Conservation (phyloP, 2,888 invertebrate species). For the Melolontha melolontha region DNA sequence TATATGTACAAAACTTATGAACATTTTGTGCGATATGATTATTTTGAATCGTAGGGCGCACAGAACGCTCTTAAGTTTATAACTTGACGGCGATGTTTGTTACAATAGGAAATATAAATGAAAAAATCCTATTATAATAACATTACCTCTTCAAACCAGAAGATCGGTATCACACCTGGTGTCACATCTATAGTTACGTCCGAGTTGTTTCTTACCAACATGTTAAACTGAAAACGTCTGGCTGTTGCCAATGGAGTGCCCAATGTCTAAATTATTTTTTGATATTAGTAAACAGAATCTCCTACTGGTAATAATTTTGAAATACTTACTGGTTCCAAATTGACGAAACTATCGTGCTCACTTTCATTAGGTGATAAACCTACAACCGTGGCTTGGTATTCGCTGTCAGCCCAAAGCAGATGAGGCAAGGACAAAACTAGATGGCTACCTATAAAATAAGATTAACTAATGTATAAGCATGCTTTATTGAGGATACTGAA, state of each 20-base stretch:
- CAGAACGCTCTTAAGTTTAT: no score
- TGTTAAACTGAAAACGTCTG: constrained; percentile 75
- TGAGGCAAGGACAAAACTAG: constrained; percentile 77
- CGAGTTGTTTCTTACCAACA: constrained; percentile 69
- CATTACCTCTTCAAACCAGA: constrained; percentile 71
- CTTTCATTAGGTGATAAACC: constrained; percentile 70
- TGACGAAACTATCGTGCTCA: constrained; percentile 73
- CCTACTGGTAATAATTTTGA: not conserved
- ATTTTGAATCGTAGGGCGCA: no score
- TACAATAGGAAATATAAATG: no score
- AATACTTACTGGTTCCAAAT: constrained; percentile 75
- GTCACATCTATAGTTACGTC: constrained; percentile 67
- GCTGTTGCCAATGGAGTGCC: constrained; percentile 72
- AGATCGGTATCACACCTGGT: constrained; percentile 68
- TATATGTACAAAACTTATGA: no score
- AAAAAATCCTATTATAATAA: no score
- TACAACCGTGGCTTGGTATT: constrained; percentile 69
- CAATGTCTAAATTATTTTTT: constrained; percentile 66
- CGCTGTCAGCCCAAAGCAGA: constrained; percentile 71
- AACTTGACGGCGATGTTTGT: no score
- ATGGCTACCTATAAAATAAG: constrained; percentile 72
- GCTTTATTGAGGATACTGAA: no score
- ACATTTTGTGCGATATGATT: no score
- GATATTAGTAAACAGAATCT: not conserved
- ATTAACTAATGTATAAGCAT: no score